Percentiles rank a stretch among this genome's conserved stretches.
Conservation (phyloP, 2,113 vertebrate species). For the Gila orcuttii region DNA sequence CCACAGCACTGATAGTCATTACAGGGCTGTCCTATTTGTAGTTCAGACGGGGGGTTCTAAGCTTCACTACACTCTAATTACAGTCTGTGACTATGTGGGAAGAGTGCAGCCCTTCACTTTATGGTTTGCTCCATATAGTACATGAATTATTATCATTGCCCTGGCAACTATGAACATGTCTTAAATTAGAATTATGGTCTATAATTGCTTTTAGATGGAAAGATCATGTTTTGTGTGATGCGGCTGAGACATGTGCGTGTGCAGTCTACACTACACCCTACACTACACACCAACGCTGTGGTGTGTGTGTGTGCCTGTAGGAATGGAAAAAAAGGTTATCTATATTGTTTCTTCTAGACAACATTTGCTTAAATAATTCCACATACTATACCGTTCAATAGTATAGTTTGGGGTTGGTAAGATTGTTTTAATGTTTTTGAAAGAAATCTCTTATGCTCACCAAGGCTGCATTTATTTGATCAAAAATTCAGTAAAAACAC, state of each 20-base stretch:
- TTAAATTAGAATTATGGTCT: constrained; percentile 52
- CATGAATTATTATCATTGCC: constrained; percentile 53
- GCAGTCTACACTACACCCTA: background rate
- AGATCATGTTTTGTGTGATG: constrained; percentile 52
- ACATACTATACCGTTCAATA: too few species aligned
- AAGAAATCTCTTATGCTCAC: too few species aligned
- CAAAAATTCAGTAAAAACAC: too few species aligned
- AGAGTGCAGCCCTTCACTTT: constrained; percentile 43
- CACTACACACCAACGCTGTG: background rate
- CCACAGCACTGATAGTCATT: constrained; percentile 54
- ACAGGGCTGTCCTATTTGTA: constrained; percentile 56
- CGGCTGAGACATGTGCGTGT: constrained; percentile 40
- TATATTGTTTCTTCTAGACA: too few species aligned
- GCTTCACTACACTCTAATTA: constrained; percentile 57
- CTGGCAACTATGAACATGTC: constrained; percentile 29
- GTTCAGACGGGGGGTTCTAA: constrained; percentile 38
- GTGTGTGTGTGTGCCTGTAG: too few species aligned
- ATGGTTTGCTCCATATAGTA: constrained; percentile 47
- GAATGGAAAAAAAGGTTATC: too few species aligned
- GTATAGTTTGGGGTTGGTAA: too few species aligned
- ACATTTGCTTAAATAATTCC: too few species aligned
- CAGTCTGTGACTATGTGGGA: constrained; percentile 44
- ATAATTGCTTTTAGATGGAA: constrained; percentile 45
- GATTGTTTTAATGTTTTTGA: too few species aligned
- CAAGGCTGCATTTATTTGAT: too few species aligned